Base-by-base conservation (phyloP, 2,797 vertebrate species). In the Typhlichthys eigenmanni region DNA sequence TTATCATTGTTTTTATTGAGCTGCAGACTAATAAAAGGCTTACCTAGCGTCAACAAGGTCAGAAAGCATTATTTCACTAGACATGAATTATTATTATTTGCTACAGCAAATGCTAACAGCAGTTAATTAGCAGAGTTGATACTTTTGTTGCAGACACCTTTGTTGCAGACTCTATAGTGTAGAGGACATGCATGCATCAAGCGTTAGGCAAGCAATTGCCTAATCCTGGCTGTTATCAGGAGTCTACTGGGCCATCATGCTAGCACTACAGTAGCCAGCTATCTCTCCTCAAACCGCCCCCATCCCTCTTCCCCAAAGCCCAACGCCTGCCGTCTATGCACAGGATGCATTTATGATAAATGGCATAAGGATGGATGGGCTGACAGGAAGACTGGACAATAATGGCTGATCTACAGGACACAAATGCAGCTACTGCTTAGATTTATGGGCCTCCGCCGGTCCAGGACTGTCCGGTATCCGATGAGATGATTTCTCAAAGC, bases 361-460 rank as follows among this genome's bases (percentile, higher is more conserved):
- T 96, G 95, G 92, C 88, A 90, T 91, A 94, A 95, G 93, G 95
- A 97, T 94, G 94, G 93, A 98, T 96, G 95, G 93, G 93, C 95
- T 95, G 96, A 95, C 95, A 96, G 95, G 93, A 93, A 92, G 92
- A 92, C 94, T 87, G 92, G 93, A 96, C 95, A 95, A 96, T 97
- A 97, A 96, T 92, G 94, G 92, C 94, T 96, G 96, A 98, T 96
- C 94, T 96, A 98, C 93, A 95, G 94, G 94, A 96, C 95, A 94
- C 92, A 93, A 95, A 94, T 93, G 91, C 93, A 93, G 93, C 95
- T 95, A 94, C 93, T 92, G 85, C 75, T 86, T 93, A 95, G 95
- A 96, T 98, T 96, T 95, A 97, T 96, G 86, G 68, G 68, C 49
- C 88, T 89, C 90, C 74, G 90, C 93, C 87, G 92, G 91, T 93